These are phyloP conservation scores for Plagiodera versicolora DNA, from an alignment of 2,888 invertebrate genomes.

Conservation along the genomic window DNA sequence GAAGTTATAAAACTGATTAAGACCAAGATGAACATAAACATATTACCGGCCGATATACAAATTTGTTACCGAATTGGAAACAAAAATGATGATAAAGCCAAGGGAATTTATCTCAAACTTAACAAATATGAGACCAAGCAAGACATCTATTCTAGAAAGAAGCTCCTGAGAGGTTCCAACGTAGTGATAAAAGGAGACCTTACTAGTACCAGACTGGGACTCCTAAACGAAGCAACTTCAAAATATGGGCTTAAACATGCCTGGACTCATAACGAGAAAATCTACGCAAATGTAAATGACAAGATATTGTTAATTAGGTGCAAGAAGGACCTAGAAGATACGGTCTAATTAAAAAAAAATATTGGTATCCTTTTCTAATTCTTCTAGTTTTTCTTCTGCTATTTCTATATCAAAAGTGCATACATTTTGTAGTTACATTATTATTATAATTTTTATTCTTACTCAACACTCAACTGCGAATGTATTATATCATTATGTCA, in stretches of 20 bases:
- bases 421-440: not conserved
- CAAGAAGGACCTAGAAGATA: constrained; percentile 1
- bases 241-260: not conserved
- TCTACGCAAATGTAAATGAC: constrained; percentile 1
- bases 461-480: not conserved
- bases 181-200: constrained; percentile 4
- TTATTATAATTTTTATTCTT: not conserved
- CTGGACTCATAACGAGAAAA: constrained; percentile 1
- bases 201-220: not conserved
- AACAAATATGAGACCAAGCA: not conserved
- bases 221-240: constrained; percentile 1
- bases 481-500: not conserved
- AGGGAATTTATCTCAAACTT: not conserved
- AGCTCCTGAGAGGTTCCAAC: constrained; percentile 1
- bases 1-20: constrained; percentile 6
- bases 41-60: not conserved
- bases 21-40: constrained; percentile 3
- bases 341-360: not conserved
- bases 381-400: not conserved
- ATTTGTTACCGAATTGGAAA: constrained; percentile 4
- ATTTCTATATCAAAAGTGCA: not conserved
- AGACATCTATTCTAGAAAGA: constrained; percentile 5
- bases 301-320: constrained; percentile 1
- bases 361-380: not conserved
- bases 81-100: constrained; percentile 4